These are phyloP conservation scores for Apolygus lucorum DNA, from an alignment of 1,140 invertebrate species.

Conservation along the genomic window DNA sequence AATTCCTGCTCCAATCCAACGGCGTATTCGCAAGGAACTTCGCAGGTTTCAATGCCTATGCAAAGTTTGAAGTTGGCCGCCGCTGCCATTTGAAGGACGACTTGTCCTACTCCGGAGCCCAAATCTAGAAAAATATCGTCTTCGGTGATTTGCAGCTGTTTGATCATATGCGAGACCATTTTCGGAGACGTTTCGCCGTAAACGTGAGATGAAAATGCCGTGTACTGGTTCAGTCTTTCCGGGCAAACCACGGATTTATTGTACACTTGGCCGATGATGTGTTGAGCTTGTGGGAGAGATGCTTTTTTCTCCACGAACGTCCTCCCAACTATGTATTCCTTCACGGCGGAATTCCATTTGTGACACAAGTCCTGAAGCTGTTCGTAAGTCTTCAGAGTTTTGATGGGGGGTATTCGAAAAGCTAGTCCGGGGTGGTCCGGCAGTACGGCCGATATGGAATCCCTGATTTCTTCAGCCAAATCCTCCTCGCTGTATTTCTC, in stretches of 20 bases:
- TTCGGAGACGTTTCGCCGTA: conserved; percentile 97
- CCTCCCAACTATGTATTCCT: conserved; percentile 47
- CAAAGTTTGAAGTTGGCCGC: conserved; percentile 83
- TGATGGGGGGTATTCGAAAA: conserved; percentile 19
- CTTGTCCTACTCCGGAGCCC: conserved; percentile 94
- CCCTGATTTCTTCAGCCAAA: conserved; percentile 1
- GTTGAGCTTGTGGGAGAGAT: conserved; percentile 73
- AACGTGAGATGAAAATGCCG: conserved; percentile 96
- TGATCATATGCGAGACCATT: conserved; percentile 92
- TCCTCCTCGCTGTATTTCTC: conserved; percentile 11
- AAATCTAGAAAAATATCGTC: conserved; percentile 95
- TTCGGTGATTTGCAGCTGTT: conserved; percentile 80
- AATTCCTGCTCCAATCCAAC: conserved; percentile 87
- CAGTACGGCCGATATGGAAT: neutral
- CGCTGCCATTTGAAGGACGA: conserved; percentile 95
- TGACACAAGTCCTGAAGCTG: conserved; percentile 92
- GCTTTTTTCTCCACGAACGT: conserved; percentile 3
- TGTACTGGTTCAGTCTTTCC: conserved; percentile 94
- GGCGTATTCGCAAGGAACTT: conserved; percentile 88
- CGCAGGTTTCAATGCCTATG: conserved; percentile 91
- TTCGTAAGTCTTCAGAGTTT: conserved; percentile 59
- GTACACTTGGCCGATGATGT: conserved; percentile 94
- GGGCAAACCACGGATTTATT: conserved; percentile 93
- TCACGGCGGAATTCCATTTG: conserved; percentile 89
- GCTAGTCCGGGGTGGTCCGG: neutral